phyloP scores from a whole-genome alignment of 2,113 vertebrate species.

The Brachypteracias leptosomus region DNA sequence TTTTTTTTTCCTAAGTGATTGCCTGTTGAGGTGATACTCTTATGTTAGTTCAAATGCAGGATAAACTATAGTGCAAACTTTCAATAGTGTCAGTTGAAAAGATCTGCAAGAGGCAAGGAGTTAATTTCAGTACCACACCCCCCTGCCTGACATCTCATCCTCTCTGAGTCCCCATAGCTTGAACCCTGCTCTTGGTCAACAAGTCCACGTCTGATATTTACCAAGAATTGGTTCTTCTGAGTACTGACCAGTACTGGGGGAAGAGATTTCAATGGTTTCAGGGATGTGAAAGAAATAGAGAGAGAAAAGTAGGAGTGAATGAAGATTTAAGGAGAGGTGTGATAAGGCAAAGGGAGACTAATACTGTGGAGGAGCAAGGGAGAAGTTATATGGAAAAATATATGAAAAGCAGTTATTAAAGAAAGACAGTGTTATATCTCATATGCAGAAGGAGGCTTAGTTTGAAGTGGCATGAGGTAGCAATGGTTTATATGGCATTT shows the following conservation, averaged over 20 bases:
- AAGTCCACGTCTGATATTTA: neutral
- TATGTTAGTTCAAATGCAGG: neutral
- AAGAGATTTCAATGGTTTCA: neutral
- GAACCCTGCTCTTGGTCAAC: neutral
- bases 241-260: neutral
- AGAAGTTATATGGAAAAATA: neutral
- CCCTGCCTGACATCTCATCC: rapidly evolving
- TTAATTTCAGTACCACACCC: neutral
- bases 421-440: neutral
- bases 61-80: neutral
- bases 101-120: neutral
- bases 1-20: neutral
- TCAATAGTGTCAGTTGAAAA: neutral
- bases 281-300: neutral
- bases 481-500: neutral
- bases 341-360: neutral
- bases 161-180: neutral
- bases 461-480: neutral
- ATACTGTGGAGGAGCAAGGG: neutral
- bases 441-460: neutral
- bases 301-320: neutral
- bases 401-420: neutral
- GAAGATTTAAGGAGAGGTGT: neutral
- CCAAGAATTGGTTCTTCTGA: neutral
- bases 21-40: neutral